These are phyloP conservation scores for Xestia xanthographa DNA, from an alignment of 2,888 invertebrate species.

Conservation along the genomic window DNA sequence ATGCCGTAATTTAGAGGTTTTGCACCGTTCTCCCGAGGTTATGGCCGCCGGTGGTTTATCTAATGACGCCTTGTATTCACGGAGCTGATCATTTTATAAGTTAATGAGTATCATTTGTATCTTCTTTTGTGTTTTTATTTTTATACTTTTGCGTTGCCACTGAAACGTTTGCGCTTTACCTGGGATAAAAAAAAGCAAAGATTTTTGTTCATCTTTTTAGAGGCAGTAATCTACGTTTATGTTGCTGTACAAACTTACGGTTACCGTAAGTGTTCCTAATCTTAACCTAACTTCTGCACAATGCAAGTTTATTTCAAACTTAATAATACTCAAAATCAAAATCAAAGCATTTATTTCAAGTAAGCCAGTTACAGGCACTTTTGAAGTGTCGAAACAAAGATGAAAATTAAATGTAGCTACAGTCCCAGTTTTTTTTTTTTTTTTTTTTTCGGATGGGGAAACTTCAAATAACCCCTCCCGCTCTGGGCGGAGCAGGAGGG, in stretches of 20 bases:
- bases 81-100: slow-evolving; percentile 63
- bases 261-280: not conserved
- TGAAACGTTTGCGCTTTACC: not conserved
- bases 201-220: not conserved
- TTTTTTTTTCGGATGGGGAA: too few relatives aligned
- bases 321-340: too few relatives aligned
- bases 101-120: slow-evolving; percentile 62
- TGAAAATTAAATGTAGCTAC: too few relatives aligned
- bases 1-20: slow-evolving; percentile 64
- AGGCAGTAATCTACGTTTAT: not conserved
- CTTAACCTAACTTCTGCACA: not conserved
- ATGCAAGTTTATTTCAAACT: not conserved
- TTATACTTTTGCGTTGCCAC: slow-evolving; percentile 11
- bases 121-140: slow-evolving; percentile 53
- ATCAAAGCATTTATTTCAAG: too few relatives aligned
- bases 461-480: too few relatives aligned
- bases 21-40: slow-evolving; percentile 44
- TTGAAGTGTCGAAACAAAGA: too few relatives aligned
- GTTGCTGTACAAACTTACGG: not conserved
- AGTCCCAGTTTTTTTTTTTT: too few relatives aligned
- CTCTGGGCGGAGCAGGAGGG: too few relatives aligned
- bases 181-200: not conserved
- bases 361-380: too few relatives aligned
- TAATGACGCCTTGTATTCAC: slow-evolving; percentile 61
- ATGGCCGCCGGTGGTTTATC: slow-evolving; percentile 56